phyloP scores from a whole-genome alignment of 2,113 vertebrate genomes.

The Strix aluco region DNA sequence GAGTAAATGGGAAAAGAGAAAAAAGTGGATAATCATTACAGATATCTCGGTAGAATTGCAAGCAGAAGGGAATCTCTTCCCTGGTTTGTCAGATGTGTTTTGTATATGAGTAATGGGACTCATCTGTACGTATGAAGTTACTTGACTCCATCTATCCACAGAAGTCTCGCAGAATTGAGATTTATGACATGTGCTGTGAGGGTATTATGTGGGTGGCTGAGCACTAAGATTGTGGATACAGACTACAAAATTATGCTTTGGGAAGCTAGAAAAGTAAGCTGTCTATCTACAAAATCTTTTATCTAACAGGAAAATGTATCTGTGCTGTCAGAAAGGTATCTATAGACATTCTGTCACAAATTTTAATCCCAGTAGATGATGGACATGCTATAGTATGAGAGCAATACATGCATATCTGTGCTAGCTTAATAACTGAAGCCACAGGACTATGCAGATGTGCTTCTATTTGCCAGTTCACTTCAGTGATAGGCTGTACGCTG shows the following conservation, averaged over 20 bases:
- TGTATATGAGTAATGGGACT: neutral
- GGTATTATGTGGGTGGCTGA: accelerated
- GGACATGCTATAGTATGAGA: too few relatives aligned
- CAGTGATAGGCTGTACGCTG: too few relatives aligned
- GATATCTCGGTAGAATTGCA: accelerated
- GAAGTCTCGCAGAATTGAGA: neutral
- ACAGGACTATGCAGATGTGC: too few relatives aligned
- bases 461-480: neutral
- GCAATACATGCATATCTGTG: accelerated
- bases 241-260: neutral
- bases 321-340: neutral
- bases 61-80: neutral
- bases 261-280: neutral
- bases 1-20: neutral
- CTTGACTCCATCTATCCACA: neutral
- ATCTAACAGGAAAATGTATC: neutral
- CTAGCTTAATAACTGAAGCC: neutral
- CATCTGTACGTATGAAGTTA: accelerated
- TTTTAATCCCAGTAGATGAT: neutral
- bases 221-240: accelerated
- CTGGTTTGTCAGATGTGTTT: neutral
- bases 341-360: neutral
- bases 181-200: neutral
- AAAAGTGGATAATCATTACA: accelerated
- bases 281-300: neutral